Evolutionary conservation across 2,888 invertebrate species (phyloP), one percentile per base, ranked within the genome.

Genomic region (Nymphalis c-album): DNA sequence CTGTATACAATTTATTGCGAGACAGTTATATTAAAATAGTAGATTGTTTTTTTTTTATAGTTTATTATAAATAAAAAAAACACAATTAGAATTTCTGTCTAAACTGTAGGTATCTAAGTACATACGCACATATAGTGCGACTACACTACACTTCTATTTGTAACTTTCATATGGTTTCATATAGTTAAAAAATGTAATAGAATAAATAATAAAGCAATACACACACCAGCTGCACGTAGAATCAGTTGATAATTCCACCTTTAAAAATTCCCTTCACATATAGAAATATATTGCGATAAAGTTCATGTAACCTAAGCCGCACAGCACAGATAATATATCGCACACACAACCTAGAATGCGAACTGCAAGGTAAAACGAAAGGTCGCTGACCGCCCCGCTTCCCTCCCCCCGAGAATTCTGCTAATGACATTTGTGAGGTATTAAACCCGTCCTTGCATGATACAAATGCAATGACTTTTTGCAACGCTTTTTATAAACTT

Each of bases 351-450:
- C 70, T 65, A 70, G 70, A 68, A 70, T 68, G 72, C 50, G 46
- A 67, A 51, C 53, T 74, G 71, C 75, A 64, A 73, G 74, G 76
- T 75, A 70, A 58, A 74, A 75, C 59, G 64, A 68, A 69, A 74
- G 78, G 78, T 79, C 77, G 70, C 60, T 70, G 76, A 79, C 78
- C 80, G 73, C 53, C 67, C 63, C 57, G 53, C 53, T 60, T 55
- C 61, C 61, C 63, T 20, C 53, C 68, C 64, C 64, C 63, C 57
- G 65, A 72, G 77, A 77, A 76, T 74, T 75, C 77, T 76, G 72
- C 81, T 85, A 85, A 85, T 85, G 85, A 82, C 81, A 82, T 85
- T 84, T 79, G 77, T 80, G 70, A 80, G 78, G 78, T 79, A 81
- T 77, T 78, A 79, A 80, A 70, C 71, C 73, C 66, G 70, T 72